These are phyloP conservation scores for Podarcis siculus DNA, from an alignment of 2,797 vertebrate genomes.

Conservation along the genomic window DNA sequence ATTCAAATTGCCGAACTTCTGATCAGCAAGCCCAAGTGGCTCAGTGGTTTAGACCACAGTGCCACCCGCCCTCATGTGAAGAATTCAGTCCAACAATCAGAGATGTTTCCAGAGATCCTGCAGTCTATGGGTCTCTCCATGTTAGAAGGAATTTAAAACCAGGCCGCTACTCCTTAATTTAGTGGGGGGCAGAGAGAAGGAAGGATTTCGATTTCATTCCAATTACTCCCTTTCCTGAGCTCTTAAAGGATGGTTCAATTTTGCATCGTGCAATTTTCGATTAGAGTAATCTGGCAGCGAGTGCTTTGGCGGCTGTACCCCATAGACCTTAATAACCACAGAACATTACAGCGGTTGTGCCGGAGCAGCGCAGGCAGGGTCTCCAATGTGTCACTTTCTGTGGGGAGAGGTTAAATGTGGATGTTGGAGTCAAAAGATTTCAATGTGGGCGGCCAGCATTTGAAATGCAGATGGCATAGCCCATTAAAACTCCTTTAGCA, in stretches of 20 bases:
- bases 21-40: too few species aligned
- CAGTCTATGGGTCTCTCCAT: slow-evolving; percentile 40
- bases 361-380: slow-evolving; percentile 21
- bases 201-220: slow-evolving; percentile 59
- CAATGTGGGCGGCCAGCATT: slow-evolving; percentile 59
- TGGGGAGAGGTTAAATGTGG: slow-evolving; percentile 50
- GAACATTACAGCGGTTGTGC: slow-evolving; percentile 37
- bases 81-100: slow-evolving; percentile 6
- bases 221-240: slow-evolving; percentile 34
- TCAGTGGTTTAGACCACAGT: too few species aligned
- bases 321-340: slow-evolving; percentile 46
- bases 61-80: neutral
- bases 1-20: too few species aligned
- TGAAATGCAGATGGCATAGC: slow-evolving; percentile 73
- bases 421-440: slow-evolving; percentile 61
- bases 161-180: slow-evolving; percentile 12
- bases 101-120: slow-evolving; percentile 28
- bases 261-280: slow-evolving; percentile 49
- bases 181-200: neutral
- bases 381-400: slow-evolving; percentile 42
- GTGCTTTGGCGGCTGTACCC: slow-evolving; percentile 64
- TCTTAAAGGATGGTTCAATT: slow-evolving; percentile 56
- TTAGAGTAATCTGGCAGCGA: slow-evolving; percentile 57
- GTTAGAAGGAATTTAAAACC: slow-evolving; percentile 1
- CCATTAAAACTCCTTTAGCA: slow-evolving; percentile 70